Conservation (phyloP, 2,113 vertebrate genomes). For the Scartelaos histophorus region DNA sequence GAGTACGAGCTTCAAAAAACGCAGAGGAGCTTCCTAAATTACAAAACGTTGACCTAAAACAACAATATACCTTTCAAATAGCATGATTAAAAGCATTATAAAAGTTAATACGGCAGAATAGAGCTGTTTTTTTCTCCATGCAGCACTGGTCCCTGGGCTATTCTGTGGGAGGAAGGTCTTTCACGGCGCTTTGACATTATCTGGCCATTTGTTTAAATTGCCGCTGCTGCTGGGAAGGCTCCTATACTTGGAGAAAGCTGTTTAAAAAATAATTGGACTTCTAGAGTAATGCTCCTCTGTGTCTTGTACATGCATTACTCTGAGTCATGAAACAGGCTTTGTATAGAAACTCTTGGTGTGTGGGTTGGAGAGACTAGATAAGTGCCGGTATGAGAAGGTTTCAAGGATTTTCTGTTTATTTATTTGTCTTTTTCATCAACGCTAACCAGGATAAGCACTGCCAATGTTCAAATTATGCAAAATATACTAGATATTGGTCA, state of each 20-base stretch:
- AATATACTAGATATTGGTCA: too few relatives aligned
- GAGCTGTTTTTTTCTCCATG: slow-evolving; percentile 5
- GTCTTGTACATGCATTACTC: slow-evolving; percentile 8
- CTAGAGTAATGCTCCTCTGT: slow-evolving; percentile 17
- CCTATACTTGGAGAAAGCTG: slow-evolving; percentile 26
- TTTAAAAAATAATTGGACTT: slow-evolving; percentile 49
- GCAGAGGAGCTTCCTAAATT: too few relatives aligned
- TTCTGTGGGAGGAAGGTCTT: slow-evolving; percentile 13
- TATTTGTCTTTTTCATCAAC: background rate
- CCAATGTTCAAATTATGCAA: too few relatives aligned
- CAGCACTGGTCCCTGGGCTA: background rate
- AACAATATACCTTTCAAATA: background rate
- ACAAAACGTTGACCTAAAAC: too few relatives aligned
- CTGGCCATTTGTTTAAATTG: slow-evolving; percentile 33
- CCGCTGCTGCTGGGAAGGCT: slow-evolving; percentile 22
- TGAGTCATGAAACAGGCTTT: slow-evolving; percentile 11
- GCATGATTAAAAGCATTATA: background rate
- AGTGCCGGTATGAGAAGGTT: background rate
- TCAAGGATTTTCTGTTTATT: background rate
- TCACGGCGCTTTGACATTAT: slow-evolving; percentile 36
- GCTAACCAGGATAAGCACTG: background rate
- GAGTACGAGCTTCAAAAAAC: too few relatives aligned
- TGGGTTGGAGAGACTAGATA: slow-evolving; percentile 1
- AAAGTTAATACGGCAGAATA: background rate
- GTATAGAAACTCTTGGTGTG: background rate